These are phyloP conservation scores for Octodonta nipae DNA, from an alignment of 2,888 invertebrate genomes.

Conservation along the genomic window DNA sequence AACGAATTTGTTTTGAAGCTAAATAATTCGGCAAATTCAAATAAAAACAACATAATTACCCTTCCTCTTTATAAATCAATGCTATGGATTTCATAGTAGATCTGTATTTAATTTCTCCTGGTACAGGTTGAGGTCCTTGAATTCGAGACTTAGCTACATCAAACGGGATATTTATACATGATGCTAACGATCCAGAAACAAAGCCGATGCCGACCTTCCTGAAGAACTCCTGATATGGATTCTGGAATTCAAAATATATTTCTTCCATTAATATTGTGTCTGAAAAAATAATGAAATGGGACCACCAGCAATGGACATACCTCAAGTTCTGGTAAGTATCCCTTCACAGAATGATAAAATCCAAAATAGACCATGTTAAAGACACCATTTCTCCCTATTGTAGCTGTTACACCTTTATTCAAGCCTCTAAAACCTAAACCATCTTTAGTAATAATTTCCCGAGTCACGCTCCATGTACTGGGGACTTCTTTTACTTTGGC, in stretches of 20 bases:
- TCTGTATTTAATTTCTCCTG: conserved; percentile 62
- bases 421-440: conserved; percentile 72
- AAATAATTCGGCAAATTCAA: too few species aligned
- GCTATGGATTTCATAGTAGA: conserved; percentile 59
- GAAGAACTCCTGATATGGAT: conserved; percentile 54
- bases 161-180: conserved; percentile 83
- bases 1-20: too few species aligned
- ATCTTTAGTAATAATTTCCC: conserved; percentile 57
- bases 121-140: conserved; percentile 75
- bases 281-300: background rate
- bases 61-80: conserved; percentile 75
- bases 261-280: too few species aligned
- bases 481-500: conserved; percentile 49
- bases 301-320: conserved; percentile 30
- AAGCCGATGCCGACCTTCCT: conserved; percentile 75
- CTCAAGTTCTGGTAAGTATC: conserved; percentile 50
- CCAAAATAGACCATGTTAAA: conserved; percentile 94
- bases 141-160: conserved; percentile 93
- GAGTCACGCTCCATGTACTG: conserved; percentile 56
- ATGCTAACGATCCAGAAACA: conserved; percentile 73
- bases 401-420: conserved; percentile 79
- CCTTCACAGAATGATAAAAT: conserved; percentile 84
- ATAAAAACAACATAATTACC: conserved; percentile 46
- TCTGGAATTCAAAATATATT: conserved; percentile 42
- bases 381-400: conserved; percentile 75